A percentile compares a stretch with the other conserved stretches of the same genome.
Evolutionary conservation across 2,888 invertebrate genomes (phyloP).

Genomic region (Lasioglossum morio): DNA sequence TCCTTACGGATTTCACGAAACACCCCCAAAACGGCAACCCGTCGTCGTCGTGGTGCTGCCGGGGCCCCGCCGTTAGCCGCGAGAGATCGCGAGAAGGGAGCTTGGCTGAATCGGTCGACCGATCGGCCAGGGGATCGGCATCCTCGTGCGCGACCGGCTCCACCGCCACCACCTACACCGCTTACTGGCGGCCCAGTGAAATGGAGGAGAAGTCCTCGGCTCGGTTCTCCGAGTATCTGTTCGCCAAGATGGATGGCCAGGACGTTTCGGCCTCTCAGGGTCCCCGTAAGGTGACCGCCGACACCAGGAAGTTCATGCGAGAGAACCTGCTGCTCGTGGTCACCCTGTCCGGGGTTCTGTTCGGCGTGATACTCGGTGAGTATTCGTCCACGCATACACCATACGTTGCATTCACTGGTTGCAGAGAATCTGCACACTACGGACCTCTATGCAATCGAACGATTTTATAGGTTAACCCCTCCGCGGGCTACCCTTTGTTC

Average conservation of each 20-base stretch:
- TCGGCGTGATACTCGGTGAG: conserved; percentile 91
- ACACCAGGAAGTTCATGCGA: conserved; percentile 88
- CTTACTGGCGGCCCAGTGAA: conserved; percentile 78
- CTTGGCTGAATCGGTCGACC: conserved; percentile 74
- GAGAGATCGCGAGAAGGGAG: conserved; percentile 82
- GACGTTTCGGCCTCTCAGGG: conserved; percentile 86
- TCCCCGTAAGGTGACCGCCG: conserved; percentile 88
- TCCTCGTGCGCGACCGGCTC: conserved; percentile 65
- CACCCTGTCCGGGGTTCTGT: conserved; percentile 92
- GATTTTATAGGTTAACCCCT: neutral
- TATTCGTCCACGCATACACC: neutral
- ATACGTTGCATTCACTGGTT: neutral
- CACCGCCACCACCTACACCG: conserved; percentile 67
- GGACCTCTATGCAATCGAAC: neutral
- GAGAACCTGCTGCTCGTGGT: conserved; percentile 92
- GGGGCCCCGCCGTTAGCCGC: conserved; percentile 84
- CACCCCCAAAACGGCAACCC: conserved; percentile 84
- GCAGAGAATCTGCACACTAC: too few species aligned
- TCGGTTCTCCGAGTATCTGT: conserved; percentile 91
- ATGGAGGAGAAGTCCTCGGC: conserved; percentile 84
- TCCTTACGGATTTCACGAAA: conserved; percentile 83
- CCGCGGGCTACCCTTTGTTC: neutral
- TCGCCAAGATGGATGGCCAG: conserved; percentile 90
- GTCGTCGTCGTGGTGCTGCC: conserved; percentile 83
- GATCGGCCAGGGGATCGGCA: conserved; percentile 68